Base-by-base conservation (phyloP, 92 coral and sea anemone species). In the Parazoanthus darwini region DNA sequence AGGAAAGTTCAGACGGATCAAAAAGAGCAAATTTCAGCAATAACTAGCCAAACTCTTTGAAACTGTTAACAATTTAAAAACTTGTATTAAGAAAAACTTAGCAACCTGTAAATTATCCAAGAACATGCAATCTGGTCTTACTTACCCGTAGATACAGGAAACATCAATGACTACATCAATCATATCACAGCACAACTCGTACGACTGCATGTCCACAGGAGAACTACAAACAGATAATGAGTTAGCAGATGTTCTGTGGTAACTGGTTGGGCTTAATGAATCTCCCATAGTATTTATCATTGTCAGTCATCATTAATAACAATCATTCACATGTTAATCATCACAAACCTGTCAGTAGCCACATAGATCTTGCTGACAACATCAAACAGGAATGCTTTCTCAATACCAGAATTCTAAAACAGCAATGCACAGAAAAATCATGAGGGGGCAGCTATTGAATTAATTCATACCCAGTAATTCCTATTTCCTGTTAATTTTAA, bases 171-270 rank as follows among this genome's bases (percentile, higher is more conserved):
- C 99, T 16, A 96, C 99, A 81, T 96, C 99, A 26, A 96, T 96
- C 99, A 96, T 96, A 79, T 96, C 99, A 88, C 99, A 96, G 89
- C 99, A 96, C 51, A 96, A 85, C 76, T 96, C 99, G 82, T 96
- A 96, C 3, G 99, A 96, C 94, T 96, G 99, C 99, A 96, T 96
- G 79, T 96, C 99, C 1, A 96, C 99, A 6, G 99, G 99, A 13
- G 99, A 93, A 82, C 99, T 96, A 58, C 86, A 90, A 63, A 33
- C n/a, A 74, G 37, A n/a, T 37, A 68, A 10, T 25, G 20, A 36
- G 51, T 77, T 46, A 68, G 80, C 16, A 85, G 7, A 15, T 35
- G 18, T 15, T 22, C 10, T 38, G 8, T 75, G 38, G n/a, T n/a
- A n/a, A n/a, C n/a, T n/a, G n/a, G 1, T 18, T 63, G 6, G 68